Percentiles rank a stretch among this genome's conserved stretches.
Evolutionary conservation across 2,113 vertebrate species (phyloP).

Genomic region (Craseonycteris thonglongyai): DNA sequence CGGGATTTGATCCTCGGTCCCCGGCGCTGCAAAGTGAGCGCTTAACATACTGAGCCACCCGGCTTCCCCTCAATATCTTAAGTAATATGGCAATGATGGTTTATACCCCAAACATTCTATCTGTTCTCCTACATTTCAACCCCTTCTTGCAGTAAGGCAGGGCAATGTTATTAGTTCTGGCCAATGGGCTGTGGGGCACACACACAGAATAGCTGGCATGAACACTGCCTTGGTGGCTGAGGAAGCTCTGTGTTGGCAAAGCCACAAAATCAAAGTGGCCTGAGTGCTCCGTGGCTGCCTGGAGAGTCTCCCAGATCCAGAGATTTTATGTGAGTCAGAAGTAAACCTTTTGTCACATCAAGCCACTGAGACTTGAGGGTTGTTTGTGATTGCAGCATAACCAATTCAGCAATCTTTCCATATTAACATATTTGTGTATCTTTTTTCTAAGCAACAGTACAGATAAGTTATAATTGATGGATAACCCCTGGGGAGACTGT

Average conservation of each 20-base stretch:
- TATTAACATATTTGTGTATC: background rate
- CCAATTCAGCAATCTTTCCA: background rate
- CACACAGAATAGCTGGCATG: background rate
- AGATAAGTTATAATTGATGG: background rate
- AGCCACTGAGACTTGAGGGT: background rate
- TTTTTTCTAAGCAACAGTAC: background rate
- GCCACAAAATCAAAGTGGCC: background rate
- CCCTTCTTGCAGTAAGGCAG: background rate
- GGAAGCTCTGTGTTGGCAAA: background rate
- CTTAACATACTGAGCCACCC: too few relatives aligned
- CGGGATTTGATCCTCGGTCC: too few relatives aligned
- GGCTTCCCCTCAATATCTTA: background rate
- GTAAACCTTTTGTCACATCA: background rate
- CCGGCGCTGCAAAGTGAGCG: too few relatives aligned
- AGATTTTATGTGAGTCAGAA: background rate
- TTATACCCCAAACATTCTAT: background rate
- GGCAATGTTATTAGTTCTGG: background rate
- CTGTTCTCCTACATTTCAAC: background rate
- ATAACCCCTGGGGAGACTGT: background rate
- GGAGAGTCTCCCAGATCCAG: background rate
- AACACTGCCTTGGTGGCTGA: background rate
- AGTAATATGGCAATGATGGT: background rate
- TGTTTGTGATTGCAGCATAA: background rate
- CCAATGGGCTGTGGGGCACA: background rate
- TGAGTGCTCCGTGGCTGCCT: background rate